phyloP scores from a whole-genome alignment of 2,888 invertebrate species.

The Andrena bicolor region DNA sequence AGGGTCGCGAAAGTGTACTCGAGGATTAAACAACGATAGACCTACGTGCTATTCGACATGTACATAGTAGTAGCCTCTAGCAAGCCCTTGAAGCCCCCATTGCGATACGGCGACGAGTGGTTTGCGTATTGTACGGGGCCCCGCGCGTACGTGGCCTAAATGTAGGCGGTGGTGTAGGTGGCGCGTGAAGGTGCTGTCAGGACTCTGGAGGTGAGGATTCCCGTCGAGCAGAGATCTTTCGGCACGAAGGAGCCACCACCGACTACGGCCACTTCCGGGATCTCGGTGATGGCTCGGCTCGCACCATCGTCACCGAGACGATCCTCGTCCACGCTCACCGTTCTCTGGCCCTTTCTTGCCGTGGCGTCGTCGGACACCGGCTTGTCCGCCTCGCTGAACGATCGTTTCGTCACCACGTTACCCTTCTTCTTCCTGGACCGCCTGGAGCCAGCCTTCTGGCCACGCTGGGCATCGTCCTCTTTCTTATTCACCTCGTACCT shows the following conservation, averaged over 20 bases:
- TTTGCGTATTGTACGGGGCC: conserved; percentile 62
- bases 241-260: conserved; percentile 77
- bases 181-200: conserved; percentile 82
- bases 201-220: conserved; percentile 81
- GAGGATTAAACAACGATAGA: conserved; percentile 77
- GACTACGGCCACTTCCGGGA: conserved; percentile 78
- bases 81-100: conserved; percentile 80
- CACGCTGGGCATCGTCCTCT: conserved; percentile 4
- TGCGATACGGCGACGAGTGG: conserved; percentile 73
- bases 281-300: conserved; percentile 74
- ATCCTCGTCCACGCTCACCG: conserved; percentile 63
- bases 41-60: conserved; percentile 83
- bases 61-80: conserved; percentile 81
- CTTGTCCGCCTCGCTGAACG: conserved; percentile 46
- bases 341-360: conserved; percentile 36
- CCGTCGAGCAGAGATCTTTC: conserved; percentile 80
- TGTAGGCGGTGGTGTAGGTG: conserved; percentile 84
- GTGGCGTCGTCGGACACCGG: neutral
- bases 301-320: conserved; percentile 28
- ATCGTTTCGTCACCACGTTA: conserved; percentile 30
- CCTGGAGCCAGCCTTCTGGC: conserved; percentile 41
- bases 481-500: neutral
- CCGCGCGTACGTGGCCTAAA: conserved; percentile 79
- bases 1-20: conserved; percentile 69
- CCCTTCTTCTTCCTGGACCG: conserved; percentile 55